These are phyloP conservation scores for Apostichopus parvimensis DNA, from an alignment of 35 echinoderm and acorn worm genomes.

Conservation along the genomic window DNA sequence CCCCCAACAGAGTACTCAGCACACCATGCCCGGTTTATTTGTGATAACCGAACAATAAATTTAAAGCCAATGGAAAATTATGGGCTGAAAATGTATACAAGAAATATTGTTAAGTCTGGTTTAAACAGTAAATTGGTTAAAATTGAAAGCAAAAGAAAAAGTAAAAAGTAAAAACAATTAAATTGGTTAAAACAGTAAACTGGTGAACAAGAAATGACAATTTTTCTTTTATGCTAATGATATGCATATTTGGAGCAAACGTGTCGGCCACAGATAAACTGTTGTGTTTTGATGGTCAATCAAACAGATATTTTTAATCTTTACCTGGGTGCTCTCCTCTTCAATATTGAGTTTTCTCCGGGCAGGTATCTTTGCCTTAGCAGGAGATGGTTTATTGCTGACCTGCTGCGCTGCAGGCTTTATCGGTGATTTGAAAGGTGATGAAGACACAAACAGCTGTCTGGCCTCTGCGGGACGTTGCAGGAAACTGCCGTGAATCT, in stretches of 20 bases:
- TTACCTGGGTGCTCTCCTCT: conserved; percentile 89
- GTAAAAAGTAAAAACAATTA: not conserved
- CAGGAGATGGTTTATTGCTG: conserved; percentile 13
- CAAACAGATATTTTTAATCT: not conserved
- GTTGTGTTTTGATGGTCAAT: no score
- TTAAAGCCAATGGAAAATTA: no score
- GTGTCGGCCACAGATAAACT: no score
- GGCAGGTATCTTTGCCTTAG: conserved; percentile 57
- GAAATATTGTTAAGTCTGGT: no score
- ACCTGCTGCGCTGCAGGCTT: not conserved
- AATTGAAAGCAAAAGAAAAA: no score
- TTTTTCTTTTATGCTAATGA: no score
- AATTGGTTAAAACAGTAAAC: not conserved
- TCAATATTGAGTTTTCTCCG: conserved; percentile 85
- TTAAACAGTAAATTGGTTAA: no score
- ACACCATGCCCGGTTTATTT: no score
- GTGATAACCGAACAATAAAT: no score
- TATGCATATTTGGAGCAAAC: no score
- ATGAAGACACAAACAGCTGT: conserved; percentile 72
- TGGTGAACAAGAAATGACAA: not conserved
- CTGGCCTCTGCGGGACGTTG: conserved; percentile 63
- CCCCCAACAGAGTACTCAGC: no score
- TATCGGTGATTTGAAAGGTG: conserved; percentile 77
- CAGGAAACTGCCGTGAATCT: conserved; percentile 93
- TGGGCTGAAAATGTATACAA: no score